Evolutionary conservation across 2,797 vertebrate genomes (phyloP), one percentile per base, ranked within the genome.

Genomic region (Acipenser transmontanus): DNA sequence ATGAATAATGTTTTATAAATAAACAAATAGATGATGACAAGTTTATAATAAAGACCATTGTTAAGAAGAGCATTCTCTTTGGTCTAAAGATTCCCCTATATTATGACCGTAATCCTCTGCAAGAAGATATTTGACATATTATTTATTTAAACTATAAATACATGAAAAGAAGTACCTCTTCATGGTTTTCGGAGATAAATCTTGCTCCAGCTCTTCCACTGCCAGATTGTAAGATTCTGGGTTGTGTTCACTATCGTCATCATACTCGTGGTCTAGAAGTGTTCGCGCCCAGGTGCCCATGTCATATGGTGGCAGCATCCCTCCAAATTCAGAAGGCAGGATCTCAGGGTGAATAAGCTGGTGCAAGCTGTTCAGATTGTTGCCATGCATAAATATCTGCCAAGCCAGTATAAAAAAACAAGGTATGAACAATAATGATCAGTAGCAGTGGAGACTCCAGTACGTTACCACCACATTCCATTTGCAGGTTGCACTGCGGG

Each of bases 211-310:
- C 68, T 96, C 95, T 71, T 95, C 95, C 52, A 91, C 88, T 0
- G 95, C 91, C 78, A 93, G 79, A 2, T 82, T 94, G 81, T 95
- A 98, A 68, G 95, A 91, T 77, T 97, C 95, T 0, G 84, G 91
- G 20, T 81, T 93, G 83, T 93, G 95, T 76, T 98, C 96, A 0
- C 88, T 91, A 81, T 99, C 97, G 70, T 99, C 96, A 1, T 99
- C 97, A 0, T 99, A 99, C 47, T 97, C 97, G 0, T 98, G 96
- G 78, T 98, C 96, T 49, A 99, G 92, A 71, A 99, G 89, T 6
- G 95, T 91, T 68, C 97, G 89, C n/a, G 96, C 97, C 97, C 97
- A 99, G 0, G 97, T 99, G 7, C 97, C 95, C 97, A 99, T 99
- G 64, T 99, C 97, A 6, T 99, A 99, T 6, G 97, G 97, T 0